A percentile compares a stretch with the other conserved stretches of the same genome.
Evolutionary conservation across 2,113 vertebrate species (phyloP).

Genomic region (Heliornis fulica): DNA sequence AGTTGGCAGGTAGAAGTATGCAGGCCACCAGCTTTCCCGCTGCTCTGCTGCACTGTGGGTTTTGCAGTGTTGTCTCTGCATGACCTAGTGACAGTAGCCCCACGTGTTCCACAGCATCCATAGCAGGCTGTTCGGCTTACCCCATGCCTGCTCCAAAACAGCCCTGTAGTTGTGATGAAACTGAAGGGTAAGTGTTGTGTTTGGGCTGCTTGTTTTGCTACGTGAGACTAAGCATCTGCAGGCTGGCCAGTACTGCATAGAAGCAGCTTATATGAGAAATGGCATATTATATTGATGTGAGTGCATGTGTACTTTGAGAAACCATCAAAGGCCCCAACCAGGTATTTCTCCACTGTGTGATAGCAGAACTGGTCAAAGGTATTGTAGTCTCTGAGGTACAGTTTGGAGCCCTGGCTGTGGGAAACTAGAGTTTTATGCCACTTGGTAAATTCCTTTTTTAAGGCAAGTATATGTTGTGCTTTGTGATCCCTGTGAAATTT

Average conservation of each 20-base stretch:
- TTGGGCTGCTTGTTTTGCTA: not conserved
- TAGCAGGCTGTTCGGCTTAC: not conserved
- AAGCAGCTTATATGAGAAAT: not conserved
- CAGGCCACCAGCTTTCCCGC: not conserved
- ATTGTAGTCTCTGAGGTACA: not conserved
- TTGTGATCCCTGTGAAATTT: not conserved
- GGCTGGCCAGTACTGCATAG: not conserved
- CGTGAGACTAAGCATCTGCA: not conserved
- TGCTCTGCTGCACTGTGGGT: not conserved
- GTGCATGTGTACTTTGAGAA: not conserved
- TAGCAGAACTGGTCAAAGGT: not conserved
- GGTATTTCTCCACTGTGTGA: not conserved
- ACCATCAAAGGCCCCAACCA: not conserved
- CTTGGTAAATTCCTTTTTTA: not conserved
- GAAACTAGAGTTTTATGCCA: not conserved
- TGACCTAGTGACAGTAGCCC: not conserved
- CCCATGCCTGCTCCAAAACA: not conserved
- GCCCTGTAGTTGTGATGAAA: not conserved
- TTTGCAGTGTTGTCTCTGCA: not conserved
- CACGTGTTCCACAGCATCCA: rapidly evolving
- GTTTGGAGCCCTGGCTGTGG: not conserved
- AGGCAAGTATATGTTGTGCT: not conserved
- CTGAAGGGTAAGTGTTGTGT: not conserved
- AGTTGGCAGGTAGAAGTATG: not conserved
- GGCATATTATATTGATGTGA: not conserved